Conservation (phyloP, 2,113 vertebrate genomes). For the Zapornia atra region DNA sequence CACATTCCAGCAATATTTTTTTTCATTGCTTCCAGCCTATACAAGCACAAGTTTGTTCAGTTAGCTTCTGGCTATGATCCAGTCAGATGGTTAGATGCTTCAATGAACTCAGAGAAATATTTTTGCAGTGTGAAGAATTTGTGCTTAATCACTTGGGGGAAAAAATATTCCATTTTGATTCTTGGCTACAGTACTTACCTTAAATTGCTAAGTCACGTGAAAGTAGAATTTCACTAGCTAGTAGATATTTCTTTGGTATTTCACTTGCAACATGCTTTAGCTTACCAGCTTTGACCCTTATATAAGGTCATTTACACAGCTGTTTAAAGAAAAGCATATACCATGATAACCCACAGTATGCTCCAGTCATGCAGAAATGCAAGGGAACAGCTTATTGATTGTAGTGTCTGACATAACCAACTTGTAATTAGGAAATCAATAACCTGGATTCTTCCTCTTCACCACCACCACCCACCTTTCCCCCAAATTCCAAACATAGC, state of each 20-base stretch:
- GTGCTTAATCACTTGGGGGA: not conserved
- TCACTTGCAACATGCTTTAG: not conserved
- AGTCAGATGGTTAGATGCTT: constrained; percentile 32
- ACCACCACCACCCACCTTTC: not conserved
- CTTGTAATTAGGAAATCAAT: constrained; percentile 26
- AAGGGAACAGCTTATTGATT: constrained; percentile 27
- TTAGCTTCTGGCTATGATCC: constrained; percentile 24
- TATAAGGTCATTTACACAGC: not conserved
- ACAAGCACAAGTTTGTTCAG: not conserved
- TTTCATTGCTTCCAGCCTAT: not conserved
- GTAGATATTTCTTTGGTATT: constrained; percentile 5
- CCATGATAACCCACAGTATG: not conserved
- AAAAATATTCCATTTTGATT: constrained; percentile 20
- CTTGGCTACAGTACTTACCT: constrained; percentile 2
- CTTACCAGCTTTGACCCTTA: not conserved
- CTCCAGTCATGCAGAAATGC: constrained; percentile 29
- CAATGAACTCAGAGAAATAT: constrained; percentile 26
- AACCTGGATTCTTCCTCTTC: not conserved
- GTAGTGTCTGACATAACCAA: not conserved
- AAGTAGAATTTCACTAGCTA: not conserved
- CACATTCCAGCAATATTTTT: not conserved
- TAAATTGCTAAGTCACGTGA: constrained; percentile 17
- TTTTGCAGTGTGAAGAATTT: constrained; percentile 26
- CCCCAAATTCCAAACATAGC: not conserved
- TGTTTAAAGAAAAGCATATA: constrained; percentile 30